phyloP scores from a whole-genome alignment of 2,888 invertebrate genomes.

The Perizoma flavofasciatum region DNA sequence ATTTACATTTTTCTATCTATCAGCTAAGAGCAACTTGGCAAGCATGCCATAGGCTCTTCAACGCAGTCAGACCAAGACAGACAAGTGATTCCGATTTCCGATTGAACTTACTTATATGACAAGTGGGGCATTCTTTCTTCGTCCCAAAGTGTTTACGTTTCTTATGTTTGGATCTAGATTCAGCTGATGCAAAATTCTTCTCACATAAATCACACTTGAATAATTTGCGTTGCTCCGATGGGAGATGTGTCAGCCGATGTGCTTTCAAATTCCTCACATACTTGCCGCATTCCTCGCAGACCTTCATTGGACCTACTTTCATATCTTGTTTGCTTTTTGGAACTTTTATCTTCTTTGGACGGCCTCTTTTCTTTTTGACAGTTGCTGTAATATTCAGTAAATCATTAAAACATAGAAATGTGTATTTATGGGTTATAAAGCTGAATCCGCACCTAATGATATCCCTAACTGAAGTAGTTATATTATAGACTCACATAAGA shows the following conservation, averaged over 20 bases:
- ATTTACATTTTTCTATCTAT: too few relatives aligned
- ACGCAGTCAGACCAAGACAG: too few relatives aligned
- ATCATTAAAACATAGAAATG: not conserved
- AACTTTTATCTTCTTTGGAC: slow-evolving; percentile 34
- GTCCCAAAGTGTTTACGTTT: slow-evolving; percentile 65
- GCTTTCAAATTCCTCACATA: slow-evolving; percentile 57
- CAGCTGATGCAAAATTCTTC: slow-evolving; percentile 53
- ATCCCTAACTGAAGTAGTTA: too few relatives aligned
- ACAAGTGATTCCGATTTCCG: too few relatives aligned
- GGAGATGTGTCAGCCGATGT: slow-evolving; percentile 55
- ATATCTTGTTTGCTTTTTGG: slow-evolving; percentile 22
- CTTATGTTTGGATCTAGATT: slow-evolving; percentile 59
- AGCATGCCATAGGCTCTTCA: too few relatives aligned
- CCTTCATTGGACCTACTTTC: slow-evolving; percentile 33
- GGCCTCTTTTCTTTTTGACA: slow-evolving; percentile 40
- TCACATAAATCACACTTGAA: slow-evolving; percentile 62
- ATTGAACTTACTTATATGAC: slow-evolving; percentile 62
- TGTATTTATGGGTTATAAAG: too few relatives aligned
- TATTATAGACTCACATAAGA: too few relatives aligned
- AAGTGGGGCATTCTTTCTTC: slow-evolving; percentile 64
- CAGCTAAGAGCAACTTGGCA: too few relatives aligned
- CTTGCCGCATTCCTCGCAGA: slow-evolving; percentile 72
- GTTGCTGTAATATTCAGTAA: slow-evolving; percentile 38
- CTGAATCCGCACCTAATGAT: too few relatives aligned
- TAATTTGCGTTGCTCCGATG: slow-evolving; percentile 43